Conservation (phyloP, 2,113 vertebrate genomes). For the Sylvia atricapilla region DNA sequence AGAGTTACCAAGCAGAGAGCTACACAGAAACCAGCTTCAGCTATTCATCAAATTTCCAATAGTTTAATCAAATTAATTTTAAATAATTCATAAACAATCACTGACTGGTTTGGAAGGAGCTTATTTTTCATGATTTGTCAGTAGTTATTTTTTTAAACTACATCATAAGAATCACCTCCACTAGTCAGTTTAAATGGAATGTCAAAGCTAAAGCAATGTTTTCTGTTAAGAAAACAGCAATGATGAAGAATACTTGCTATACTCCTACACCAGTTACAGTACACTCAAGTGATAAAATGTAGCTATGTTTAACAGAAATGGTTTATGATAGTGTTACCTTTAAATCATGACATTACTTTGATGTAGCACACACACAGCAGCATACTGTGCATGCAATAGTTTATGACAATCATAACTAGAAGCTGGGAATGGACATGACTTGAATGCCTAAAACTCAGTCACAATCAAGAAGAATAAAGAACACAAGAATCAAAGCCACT, state of each 20-base stretch:
- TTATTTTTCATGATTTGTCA: background rate
- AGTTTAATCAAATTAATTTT: background rate
- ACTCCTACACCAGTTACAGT: background rate
- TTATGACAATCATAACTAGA: slow-evolving; percentile 7
- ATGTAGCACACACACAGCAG: background rate
- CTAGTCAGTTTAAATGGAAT: background rate
- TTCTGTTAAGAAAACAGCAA: background rate
- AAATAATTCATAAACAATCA: background rate
- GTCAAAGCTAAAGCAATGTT: background rate
- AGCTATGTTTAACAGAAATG: background rate
- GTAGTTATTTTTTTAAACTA: background rate
- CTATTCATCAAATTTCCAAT: background rate
- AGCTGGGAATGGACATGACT: background rate
- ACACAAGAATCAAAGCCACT: background rate
- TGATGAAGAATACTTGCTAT: background rate
- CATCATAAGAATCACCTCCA: background rate
- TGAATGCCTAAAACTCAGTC: background rate
- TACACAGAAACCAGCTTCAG: background rate
- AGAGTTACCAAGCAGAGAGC: background rate
- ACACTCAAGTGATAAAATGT: background rate
- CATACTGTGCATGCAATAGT: background rate
- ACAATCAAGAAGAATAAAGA: too few relatives aligned
- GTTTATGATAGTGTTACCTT: background rate
- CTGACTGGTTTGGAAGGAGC: background rate
- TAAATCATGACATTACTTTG: background rate